Percentiles rank a stretch among this genome's conserved stretches.
phyloP scores from a whole-genome alignment of 2,113 vertebrate species.

The Brachypodius melanocephalos region DNA sequence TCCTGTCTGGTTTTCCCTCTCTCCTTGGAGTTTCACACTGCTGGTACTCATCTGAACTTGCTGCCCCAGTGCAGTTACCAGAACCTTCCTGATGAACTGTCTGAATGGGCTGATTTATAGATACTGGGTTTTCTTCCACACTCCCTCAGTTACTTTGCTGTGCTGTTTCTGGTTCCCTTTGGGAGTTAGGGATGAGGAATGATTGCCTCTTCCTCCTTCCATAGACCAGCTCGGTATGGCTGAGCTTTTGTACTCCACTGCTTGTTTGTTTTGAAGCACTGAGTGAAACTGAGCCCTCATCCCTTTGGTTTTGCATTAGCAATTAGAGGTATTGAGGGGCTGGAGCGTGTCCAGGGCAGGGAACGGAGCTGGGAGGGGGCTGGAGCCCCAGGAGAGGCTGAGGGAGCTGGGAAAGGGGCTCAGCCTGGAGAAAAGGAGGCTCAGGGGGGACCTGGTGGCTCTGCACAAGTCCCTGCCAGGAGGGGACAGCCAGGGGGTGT shows the following conservation, averaged over 20 bases:
- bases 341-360: fast-evolving
- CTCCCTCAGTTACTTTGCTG: background rate
- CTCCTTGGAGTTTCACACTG: background rate
- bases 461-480: background rate
- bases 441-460: background rate
- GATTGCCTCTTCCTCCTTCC: background rate
- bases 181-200: background rate
- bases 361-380: background rate
- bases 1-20: background rate
- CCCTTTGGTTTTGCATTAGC: background rate
- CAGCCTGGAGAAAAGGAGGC: background rate
- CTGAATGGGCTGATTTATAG: background rate
- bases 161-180: background rate
- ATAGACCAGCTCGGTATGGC: fast-evolving
- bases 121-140: background rate
- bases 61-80: background rate
- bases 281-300: fast-evolving
- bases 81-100: background rate
- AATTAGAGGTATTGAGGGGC: background rate
- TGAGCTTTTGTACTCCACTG: background rate
- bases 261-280: background rate
- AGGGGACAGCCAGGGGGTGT: background rate
- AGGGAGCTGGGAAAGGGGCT: background rate
- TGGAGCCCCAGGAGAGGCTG: background rate
- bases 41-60: background rate